Conservation (phyloP, 2,888 invertebrate species). For the Heliothis peltigera region DNA sequence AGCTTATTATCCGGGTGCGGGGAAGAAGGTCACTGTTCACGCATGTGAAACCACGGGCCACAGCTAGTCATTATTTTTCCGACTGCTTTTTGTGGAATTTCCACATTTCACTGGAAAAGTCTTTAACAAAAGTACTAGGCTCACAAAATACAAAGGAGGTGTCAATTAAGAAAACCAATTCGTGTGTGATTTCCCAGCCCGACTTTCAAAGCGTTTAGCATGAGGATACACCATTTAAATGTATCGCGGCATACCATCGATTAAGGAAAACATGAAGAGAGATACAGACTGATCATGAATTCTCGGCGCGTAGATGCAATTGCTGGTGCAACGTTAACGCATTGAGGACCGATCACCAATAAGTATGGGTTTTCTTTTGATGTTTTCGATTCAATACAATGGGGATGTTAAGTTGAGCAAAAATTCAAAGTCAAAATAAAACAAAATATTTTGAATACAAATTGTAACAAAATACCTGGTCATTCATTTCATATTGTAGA, state of each 20-base stretch:
- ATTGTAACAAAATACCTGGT: too few relatives aligned
- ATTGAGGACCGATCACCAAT: constrained; percentile 1
- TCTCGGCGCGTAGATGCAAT: constrained; percentile 46
- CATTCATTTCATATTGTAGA: too few relatives aligned
- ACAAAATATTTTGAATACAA: too few relatives aligned
- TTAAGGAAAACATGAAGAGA: constrained; percentile 49
- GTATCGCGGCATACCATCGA: constrained; percentile 53
- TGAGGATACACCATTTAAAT: constrained; percentile 47
- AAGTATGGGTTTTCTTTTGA: constrained; percentile 16
- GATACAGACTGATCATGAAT: constrained; percentile 46
- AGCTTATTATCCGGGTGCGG: too few relatives aligned
- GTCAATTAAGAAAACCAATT: constrained; percentile 14
- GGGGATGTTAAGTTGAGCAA: too few relatives aligned
- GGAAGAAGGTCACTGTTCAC: too few relatives aligned
- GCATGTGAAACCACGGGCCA: too few relatives aligned
- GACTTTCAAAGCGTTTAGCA: constrained; percentile 50
- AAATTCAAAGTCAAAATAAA: too few relatives aligned
- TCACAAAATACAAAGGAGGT: neutral
- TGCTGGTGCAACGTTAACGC: constrained; percentile 28
- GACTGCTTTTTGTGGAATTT: too few relatives aligned
- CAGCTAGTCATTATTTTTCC: too few relatives aligned
- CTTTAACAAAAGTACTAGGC: neutral
- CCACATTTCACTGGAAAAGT: too few relatives aligned
- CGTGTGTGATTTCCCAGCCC: neutral
- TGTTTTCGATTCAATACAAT: too few relatives aligned